These are phyloP conservation scores for Tuta absoluta DNA, from an alignment of 2,888 invertebrate species.

Conservation along the genomic window DNA sequence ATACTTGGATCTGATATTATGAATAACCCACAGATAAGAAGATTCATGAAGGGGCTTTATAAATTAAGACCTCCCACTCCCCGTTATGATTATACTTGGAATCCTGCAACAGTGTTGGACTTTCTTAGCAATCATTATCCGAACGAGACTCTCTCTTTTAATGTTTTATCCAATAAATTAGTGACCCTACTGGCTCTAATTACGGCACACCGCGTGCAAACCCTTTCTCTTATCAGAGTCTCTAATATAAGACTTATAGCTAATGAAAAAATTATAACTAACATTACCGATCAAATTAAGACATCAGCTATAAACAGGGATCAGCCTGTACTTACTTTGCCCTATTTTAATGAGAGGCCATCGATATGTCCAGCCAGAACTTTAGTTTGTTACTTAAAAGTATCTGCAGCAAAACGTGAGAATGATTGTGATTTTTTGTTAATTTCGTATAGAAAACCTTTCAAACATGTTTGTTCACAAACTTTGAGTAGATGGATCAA, in stretches of 20 bases:
- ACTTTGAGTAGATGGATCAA: not conserved
- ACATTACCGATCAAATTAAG: conserved; percentile 18
- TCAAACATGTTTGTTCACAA: conserved; percentile 19
- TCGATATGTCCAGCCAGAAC: too few relatives aligned
- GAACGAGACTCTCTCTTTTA: conserved; percentile 5
- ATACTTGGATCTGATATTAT: conserved; percentile 23
- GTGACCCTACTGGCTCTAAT: conserved; percentile 37
- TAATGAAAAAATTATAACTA: not conserved
- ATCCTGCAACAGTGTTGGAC: conserved; percentile 36
- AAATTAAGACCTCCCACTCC: conserved; percentile 24
- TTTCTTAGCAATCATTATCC: conserved; percentile 20
- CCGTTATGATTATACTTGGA: conserved; percentile 40
- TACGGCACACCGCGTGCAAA: conserved; percentile 35
- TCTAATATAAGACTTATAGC: conserved; percentile 24
- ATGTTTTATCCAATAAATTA: conserved; percentile 33
- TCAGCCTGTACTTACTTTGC: too few relatives aligned
- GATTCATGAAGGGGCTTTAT: conserved; percentile 32
- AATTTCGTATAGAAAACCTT: not conserved
- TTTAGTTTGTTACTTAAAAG: too few relatives aligned
- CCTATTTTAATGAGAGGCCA: too few relatives aligned
- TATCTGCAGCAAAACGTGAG: too few relatives aligned
- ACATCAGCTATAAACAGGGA: too few relatives aligned
- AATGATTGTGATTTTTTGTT: too few relatives aligned
- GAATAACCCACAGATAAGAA: conserved; percentile 26
- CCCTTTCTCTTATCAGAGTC: conserved; percentile 35